Evolutionary conservation across 2,888 invertebrate species (phyloP).

Genomic region (Synergus japonicus): DNA sequence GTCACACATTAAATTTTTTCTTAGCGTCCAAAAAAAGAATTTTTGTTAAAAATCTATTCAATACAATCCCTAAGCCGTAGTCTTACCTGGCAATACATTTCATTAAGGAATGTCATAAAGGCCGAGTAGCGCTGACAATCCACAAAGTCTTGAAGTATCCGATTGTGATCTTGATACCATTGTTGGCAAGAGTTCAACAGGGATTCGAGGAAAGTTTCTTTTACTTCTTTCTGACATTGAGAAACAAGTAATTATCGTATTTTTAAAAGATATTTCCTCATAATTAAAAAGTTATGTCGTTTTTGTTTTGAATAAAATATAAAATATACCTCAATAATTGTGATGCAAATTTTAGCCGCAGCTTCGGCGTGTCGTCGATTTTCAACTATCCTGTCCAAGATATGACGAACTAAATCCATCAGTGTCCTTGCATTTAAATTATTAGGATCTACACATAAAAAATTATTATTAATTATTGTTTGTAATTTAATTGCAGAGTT

Average conservation of each 20-base stretch:
- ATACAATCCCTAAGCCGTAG: background rate
- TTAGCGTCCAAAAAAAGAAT: too few species aligned
- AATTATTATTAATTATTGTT: background rate
- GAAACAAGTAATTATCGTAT: conserved; percentile 20
- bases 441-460: conserved; percentile 83
- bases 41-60: background rate
- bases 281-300: background rate
- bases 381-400: conserved; percentile 89
- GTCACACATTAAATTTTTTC: too few species aligned
- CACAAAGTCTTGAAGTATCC: conserved; percentile 78
- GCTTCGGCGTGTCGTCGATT: conserved; percentile 88
- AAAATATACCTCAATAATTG: conserved; percentile 84
- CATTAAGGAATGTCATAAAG: conserved; percentile 93
- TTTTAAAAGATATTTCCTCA: background rate
- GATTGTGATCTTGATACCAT: conserved; percentile 91
- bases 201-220: conserved; percentile 93
- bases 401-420: conserved; percentile 91
- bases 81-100: conserved; percentile 88
- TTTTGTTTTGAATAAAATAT: too few species aligned
- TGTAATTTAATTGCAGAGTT: too few species aligned
- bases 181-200: conserved; percentile 93
- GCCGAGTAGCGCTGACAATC: conserved; percentile 78
- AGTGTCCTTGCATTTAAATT: conserved; percentile 85
- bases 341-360: conserved; percentile 90
- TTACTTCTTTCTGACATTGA: conserved; percentile 84